Conservation (phyloP, 2,113 vertebrate genomes). For the Nycticorax nycticorax region DNA sequence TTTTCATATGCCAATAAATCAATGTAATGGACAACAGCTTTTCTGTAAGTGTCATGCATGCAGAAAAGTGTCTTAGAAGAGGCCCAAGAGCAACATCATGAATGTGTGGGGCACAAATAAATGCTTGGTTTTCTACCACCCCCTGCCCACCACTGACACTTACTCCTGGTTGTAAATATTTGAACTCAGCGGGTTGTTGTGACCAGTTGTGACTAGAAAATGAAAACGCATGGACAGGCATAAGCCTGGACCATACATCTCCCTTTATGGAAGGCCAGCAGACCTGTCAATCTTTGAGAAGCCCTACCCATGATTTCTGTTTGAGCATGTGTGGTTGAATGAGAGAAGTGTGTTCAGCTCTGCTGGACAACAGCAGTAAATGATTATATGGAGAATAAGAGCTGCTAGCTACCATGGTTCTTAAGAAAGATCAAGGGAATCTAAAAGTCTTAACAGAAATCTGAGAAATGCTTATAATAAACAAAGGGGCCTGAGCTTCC, state of each 20-base stretch:
- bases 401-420: neutral
- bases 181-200: neutral
- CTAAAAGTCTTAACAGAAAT: neutral
- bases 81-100: neutral
- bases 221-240: neutral
- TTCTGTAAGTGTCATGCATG: neutral
- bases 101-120: neutral
- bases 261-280: neutral
- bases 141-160: neutral
- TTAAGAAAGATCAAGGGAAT: neutral
- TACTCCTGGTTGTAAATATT: neutral
- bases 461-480: neutral
- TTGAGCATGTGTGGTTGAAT: neutral
- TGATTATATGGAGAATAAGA: neutral
- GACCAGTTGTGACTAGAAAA: neutral
- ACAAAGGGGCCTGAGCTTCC: neutral
- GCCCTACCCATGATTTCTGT: neutral
- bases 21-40: neutral
- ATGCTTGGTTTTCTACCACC: neutral
- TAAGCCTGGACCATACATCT: neutral
- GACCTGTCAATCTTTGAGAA: neutral
- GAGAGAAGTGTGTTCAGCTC: neutral
- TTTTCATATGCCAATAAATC: neutral
- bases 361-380: neutral
- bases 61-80: neutral